Evolutionary conservation across 2,113 vertebrate species (phyloP).

Genomic region (Opisthocomus hoazin): DNA sequence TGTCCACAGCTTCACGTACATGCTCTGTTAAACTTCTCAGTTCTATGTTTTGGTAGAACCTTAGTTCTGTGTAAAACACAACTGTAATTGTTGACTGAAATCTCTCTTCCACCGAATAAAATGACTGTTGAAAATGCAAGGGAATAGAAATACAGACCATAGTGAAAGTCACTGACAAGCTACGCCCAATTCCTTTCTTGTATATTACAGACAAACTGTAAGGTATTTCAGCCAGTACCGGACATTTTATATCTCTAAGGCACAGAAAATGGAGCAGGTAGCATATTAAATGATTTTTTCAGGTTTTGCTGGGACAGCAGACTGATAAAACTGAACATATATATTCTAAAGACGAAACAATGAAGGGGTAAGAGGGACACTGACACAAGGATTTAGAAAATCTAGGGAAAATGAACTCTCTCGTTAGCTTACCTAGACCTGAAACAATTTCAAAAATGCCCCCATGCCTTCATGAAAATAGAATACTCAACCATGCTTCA

Average conservation of each 20-base stretch:
- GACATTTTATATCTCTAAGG: not conserved
- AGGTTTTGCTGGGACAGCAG: not conserved
- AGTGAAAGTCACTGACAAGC: not conserved
- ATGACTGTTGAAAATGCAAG: not conserved
- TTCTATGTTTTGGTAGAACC: not conserved
- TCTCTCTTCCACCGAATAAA: not conserved
- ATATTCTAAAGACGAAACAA: not conserved
- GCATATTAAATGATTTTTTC: not conserved
- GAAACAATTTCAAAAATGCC: not conserved
- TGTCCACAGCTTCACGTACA: not conserved
- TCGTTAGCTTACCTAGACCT: not conserved
- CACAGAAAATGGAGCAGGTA: not conserved
- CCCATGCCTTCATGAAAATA: not conserved
- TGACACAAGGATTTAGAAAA: not conserved
- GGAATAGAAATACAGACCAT: not conserved
- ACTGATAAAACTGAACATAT: not conserved
- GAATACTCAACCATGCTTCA: not conserved
- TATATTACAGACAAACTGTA: not conserved
- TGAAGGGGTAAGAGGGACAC: not conserved
- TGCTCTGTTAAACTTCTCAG: not conserved
- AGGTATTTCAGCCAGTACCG: not conserved
- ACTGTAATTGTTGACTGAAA: not conserved
- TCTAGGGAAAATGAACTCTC: not conserved
- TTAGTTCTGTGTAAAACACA: not conserved
- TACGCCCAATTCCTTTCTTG: not conserved